Base-by-base conservation (phyloP, 2,888 invertebrate species). In the Coronaproctus castanopsis region DNA sequence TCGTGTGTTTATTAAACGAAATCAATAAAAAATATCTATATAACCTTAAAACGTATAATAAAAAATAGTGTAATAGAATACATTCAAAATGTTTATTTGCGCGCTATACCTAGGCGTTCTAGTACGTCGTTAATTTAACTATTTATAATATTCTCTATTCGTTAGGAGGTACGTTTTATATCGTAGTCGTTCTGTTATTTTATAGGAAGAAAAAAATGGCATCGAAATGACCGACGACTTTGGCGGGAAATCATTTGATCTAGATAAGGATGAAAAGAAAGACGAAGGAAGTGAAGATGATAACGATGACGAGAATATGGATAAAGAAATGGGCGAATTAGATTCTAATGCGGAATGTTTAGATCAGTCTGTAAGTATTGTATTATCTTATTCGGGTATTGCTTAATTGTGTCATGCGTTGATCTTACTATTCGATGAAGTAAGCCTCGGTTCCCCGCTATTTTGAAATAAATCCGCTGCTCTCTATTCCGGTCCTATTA, bases 151-250 rank as follows among this genome's bases (percentile, higher is more conserved):
- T 36, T 36, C 36, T 14, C 14, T 36, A 5, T 5, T 8, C 5
- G 5, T 36, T 36, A 36, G 14, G 36, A 36, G 8, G 36, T 14
- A 36, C 36, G 14, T 36, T 36, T 36, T 36, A 8, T 36, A 36
- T 10, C n/a, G 19, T 52, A 10, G 5, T 20, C 8, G 52, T 52
- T 20, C 8, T 52, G 5, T 20, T 52, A n/a, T 52, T 49, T 58
- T 61, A 58, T 68, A 73, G 68, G 90, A 93, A 69, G 87, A 89
- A 70, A 88, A 93, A 63, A 85, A 89, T 56, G 92, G 91, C 20
- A 83, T 96, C 58, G 93, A 96, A 67, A 93, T 96, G 91, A 86
- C 87, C 20, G 93, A 95, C 65, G 90, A 97, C 70, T 93, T 97
- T 69, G 92, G 92, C 60, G 89, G 86, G 0, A 84, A 88, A 71